A percentile compares a stretch with the other conserved stretches of the same genome.
These are phyloP conservation scores for Noctuana brunneofusca DNA, from an alignment of 2,888 invertebrate genomes.

Conservation along the genomic window DNA sequence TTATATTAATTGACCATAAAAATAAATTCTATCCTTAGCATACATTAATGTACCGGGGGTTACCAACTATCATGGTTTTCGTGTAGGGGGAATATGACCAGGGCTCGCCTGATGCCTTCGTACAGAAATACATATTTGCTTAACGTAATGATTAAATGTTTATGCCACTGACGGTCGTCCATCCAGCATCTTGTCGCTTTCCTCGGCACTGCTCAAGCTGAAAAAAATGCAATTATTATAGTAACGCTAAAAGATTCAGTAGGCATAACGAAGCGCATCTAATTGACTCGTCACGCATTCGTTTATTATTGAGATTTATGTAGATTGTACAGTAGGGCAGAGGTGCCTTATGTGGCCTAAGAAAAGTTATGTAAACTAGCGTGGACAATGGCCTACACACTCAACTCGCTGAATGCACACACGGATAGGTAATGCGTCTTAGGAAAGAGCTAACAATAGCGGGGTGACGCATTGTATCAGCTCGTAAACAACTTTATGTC, in stretches of 20 bases:
- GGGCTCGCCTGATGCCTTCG: conserved; percentile 54
- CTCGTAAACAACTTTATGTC: conserved; percentile 39
- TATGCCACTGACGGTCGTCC: conserved; percentile 87
- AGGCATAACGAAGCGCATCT: background rate
- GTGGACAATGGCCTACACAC: conserved; percentile 49
- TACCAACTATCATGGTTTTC: conserved; percentile 34
- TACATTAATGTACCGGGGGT: conserved; percentile 44
- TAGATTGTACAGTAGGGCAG: conserved; percentile 18
- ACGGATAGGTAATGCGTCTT: conserved; percentile 14
- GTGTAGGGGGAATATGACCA: conserved; percentile 54
- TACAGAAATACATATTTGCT: conserved; percentile 44
- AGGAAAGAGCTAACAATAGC: conserved; percentile 33
- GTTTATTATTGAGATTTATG: conserved; percentile 32
- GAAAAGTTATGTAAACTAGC: conserved; percentile 52
- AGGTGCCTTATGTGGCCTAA: conserved; percentile 25
- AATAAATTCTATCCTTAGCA: conserved; percentile 62
- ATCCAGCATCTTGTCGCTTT: conserved; percentile 89
- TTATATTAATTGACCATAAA: too few relatives aligned
- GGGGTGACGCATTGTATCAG: conserved; percentile 39
- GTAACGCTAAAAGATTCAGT: background rate
- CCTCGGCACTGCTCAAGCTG: conserved; percentile 87
- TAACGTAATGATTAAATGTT: conserved; percentile 51
- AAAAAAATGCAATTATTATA: conserved; percentile 45
- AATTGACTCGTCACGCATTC: conserved; percentile 10
- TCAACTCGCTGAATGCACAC: conserved; percentile 3